Evolutionary conservation across 2,888 invertebrate genomes (phyloP).

Genomic region (Hyposoter dolosus): DNA sequence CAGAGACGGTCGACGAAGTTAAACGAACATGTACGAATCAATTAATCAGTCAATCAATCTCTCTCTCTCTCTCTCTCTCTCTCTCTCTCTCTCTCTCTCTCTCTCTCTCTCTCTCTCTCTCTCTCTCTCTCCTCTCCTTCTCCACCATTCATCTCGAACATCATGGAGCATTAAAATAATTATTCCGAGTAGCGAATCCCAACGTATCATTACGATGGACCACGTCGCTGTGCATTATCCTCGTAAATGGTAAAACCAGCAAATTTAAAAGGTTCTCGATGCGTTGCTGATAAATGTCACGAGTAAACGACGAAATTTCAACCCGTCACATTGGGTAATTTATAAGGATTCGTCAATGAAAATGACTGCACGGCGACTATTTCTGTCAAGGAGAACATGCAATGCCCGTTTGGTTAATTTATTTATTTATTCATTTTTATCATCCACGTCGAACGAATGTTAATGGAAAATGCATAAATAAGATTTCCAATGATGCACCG

Average conservation of each 20-base stretch:
- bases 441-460: not conserved
- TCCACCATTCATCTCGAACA: not conserved
- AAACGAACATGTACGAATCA: too few relatives aligned
- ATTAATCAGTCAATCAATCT: too few relatives aligned
- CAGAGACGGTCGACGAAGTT: too few relatives aligned
- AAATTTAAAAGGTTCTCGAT: not conserved
- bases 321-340: constrained; percentile 1
- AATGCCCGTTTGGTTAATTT: not conserved
- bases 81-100: not conserved
- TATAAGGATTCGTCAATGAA: not conserved
- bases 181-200: not conserved
- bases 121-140: not conserved
- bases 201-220: not conserved
- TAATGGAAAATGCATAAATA: not conserved
- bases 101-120: not conserved
- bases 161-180: constrained; percentile 14
- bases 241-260: constrained; percentile 6
- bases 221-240: constrained; percentile 11
- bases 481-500: too few relatives aligned
- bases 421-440: not conserved
- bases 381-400: not conserved
- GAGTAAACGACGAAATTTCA: constrained; percentile 38
- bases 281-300: constrained; percentile 1
- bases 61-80: constrained; percentile 10
- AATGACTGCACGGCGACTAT: not conserved